phyloP scores from a whole-genome alignment of 2,888 invertebrate genomes.

The Exocentrus adspersus region DNA sequence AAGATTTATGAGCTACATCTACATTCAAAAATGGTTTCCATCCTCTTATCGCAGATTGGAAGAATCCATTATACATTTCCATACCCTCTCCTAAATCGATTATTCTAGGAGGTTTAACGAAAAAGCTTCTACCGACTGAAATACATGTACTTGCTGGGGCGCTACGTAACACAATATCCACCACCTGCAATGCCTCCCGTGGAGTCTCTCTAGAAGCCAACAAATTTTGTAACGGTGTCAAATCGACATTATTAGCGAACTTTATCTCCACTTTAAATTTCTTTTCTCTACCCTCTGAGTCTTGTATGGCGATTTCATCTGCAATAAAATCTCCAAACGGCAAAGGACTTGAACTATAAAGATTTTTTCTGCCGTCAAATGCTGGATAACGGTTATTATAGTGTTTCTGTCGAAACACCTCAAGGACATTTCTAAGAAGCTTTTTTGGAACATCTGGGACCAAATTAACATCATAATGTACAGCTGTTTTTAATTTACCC shows the following conservation, averaged over 20 bases:
- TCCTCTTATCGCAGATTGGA: slow-evolving; percentile 91
- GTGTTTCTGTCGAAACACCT: slow-evolving; percentile 50
- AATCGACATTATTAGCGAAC: slow-evolving; percentile 64
- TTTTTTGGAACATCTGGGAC: slow-evolving; percentile 76
- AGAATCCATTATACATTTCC: slow-evolving; percentile 93
- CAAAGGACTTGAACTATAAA: slow-evolving; percentile 67
- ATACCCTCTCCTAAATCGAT: slow-evolving; percentile 77
- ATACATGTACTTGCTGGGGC: slow-evolving; percentile 64
- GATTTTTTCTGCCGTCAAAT: slow-evolving; percentile 79
- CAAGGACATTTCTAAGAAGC: slow-evolving; percentile 65
- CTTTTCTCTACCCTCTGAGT: slow-evolving; percentile 40
- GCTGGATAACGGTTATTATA: slow-evolving; percentile 68
- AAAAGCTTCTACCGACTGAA: slow-evolving; percentile 51
- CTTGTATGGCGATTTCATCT: slow-evolving; percentile 25
- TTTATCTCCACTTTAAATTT: slow-evolving; percentile 40
- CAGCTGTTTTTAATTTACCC: slow-evolving; percentile 58
- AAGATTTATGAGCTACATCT: slow-evolving; percentile 87
- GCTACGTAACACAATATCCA: slow-evolving; percentile 84
- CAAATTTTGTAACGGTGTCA: slow-evolving; percentile 47
- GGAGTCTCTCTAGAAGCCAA: slow-evolving; percentile 58
- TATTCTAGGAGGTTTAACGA: slow-evolving; percentile 54
- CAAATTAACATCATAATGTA: slow-evolving; percentile 86
- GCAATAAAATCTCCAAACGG: slow-evolving; percentile 57
- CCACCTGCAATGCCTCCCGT: slow-evolving; percentile 76
- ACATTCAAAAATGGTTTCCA: slow-evolving; percentile 90